Base-by-base conservation (phyloP, 1,140 invertebrate genomes). In the Drosophila sechellia region DNA sequence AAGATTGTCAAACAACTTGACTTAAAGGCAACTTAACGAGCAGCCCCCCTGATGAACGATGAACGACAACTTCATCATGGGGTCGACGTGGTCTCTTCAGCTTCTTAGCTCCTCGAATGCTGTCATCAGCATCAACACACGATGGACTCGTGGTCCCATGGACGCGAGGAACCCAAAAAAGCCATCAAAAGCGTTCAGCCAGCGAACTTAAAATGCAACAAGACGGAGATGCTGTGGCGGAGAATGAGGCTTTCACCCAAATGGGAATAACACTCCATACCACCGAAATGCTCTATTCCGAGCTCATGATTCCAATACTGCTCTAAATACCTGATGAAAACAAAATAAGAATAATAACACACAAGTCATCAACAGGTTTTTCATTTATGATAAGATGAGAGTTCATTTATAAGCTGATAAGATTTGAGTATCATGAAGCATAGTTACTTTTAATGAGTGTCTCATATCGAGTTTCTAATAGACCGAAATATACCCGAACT, bases 1-100 rank as follows among this genome's bases (percentile, higher is more conserved):
- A 58, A 86, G 83, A 86, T 86, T 86, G 81, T 87, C 83, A 86
- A 86, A 81, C 79, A 89, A 89, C 79, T 87, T 79, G 79, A 89
- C 79, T 89, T 77, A 61, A 79, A 79, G 79, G 70, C 75, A 86
- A 87, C 59, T 89, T 89, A 87, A 87, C 83, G 83, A 89, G 83
- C 83, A 73, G 79, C 74, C 75, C 81, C 71, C 46, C 66, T 6
- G 27, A 27, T 27, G 27, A 27, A 27, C 66, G 48, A 72, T 71
- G 72, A 81, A 81, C 79, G 79, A 81, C 79, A 77, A 77, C 79
- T 81, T 73, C 79, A 81, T 81, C 79, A 81, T 73, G 73, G 70
- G 54, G 49, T 40, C 55, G 48, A 66, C 55, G 65, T 39, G 64
- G 72, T 53, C 54, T 39, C 49, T n/a, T 50, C 50, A 55, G 35